phyloP scores from a whole-genome alignment of 2,113 vertebrate species.

The Pangasianodon hypophthalmus region DNA sequence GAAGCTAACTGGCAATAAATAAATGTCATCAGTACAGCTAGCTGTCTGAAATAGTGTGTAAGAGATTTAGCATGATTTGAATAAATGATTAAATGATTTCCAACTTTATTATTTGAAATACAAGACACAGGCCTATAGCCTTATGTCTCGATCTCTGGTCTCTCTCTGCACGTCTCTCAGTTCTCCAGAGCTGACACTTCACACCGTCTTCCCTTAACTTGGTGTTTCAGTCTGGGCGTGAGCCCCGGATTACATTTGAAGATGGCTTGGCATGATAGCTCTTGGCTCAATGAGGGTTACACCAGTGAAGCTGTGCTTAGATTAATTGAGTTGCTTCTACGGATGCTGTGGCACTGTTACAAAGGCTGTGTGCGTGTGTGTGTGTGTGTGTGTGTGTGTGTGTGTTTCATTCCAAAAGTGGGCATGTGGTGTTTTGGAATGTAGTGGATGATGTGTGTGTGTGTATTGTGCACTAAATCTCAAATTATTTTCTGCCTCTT shows the following conservation, averaged over 20 bases:
- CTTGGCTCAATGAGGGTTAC: slow-evolving; percentile 6
- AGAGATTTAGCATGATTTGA: background rate
- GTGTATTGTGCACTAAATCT: background rate
- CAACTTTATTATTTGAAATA: background rate
- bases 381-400: background rate
- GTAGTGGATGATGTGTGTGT: background rate
- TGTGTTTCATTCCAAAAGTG: background rate
- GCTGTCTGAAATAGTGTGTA: background rate
- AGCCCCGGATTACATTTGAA: slow-evolving; percentile 25
- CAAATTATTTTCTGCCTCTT: background rate
- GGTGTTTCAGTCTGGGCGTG: background rate
- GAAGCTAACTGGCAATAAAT: background rate
- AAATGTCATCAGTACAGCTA: background rate
- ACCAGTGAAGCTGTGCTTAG: slow-evolving; percentile 19
- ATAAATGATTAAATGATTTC: background rate
- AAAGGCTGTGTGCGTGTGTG: background rate
- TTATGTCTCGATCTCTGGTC: background rate
- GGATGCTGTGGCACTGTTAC: slow-evolving; percentile 4
- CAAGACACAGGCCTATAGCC: background rate
- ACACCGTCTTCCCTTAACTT: background rate
- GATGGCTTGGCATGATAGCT: slow-evolving; percentile 2
- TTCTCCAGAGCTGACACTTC: background rate
- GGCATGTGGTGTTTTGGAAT: too few species aligned
- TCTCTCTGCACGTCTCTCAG: background rate
- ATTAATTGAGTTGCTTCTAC: slow-evolving; percentile 15